Percentiles rank a stretch among this genome's conserved stretches.
These are phyloP conservation scores for Gonatopus flavifemur DNA, from an alignment of 1,140 invertebrate genomes.

Conservation along the genomic window DNA sequence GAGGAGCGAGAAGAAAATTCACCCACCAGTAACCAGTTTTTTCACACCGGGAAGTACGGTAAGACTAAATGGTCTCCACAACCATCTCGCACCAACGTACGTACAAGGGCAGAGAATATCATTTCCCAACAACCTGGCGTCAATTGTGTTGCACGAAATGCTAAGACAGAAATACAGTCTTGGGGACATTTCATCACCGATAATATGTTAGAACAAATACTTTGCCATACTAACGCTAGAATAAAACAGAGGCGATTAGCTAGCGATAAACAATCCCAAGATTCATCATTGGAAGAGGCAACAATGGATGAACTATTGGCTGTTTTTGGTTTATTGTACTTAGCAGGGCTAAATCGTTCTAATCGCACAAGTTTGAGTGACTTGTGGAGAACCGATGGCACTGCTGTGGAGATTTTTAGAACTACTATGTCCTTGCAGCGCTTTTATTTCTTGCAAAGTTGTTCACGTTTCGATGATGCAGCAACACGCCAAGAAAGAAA, in stretches of 20 bases:
- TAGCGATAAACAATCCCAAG: not conserved
- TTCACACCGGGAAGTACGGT: not conserved
- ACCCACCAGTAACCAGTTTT: not conserved
- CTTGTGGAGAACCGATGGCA: not conserved
- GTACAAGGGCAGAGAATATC: not conserved
- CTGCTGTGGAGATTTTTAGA: not conserved
- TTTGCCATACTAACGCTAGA: not conserved
- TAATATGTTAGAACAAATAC: not conserved
- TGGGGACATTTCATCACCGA: not conserved
- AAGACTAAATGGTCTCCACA: not conserved
- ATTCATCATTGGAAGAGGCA: not conserved
- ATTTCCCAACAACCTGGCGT: not conserved
- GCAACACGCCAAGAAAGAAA: too few relatives aligned
- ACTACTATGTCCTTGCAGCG: not conserved
- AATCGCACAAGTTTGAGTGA: not conserved
- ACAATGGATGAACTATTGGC: not conserved
- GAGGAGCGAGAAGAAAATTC: not conserved
- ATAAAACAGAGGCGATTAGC: not conserved
- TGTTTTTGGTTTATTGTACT: not conserved
- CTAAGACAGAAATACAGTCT: not conserved
- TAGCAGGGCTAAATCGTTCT: not conserved
- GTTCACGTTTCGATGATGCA: too few relatives aligned
- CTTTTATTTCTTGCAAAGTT: too few relatives aligned
- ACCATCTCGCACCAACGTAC: not conserved
- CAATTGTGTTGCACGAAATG: not conserved